Percentiles rank a stretch among this genome's conserved stretches.
Evolutionary conservation across 1,140 invertebrate genomes (phyloP).

Genomic region (Leptinotarsa lineolata): DNA sequence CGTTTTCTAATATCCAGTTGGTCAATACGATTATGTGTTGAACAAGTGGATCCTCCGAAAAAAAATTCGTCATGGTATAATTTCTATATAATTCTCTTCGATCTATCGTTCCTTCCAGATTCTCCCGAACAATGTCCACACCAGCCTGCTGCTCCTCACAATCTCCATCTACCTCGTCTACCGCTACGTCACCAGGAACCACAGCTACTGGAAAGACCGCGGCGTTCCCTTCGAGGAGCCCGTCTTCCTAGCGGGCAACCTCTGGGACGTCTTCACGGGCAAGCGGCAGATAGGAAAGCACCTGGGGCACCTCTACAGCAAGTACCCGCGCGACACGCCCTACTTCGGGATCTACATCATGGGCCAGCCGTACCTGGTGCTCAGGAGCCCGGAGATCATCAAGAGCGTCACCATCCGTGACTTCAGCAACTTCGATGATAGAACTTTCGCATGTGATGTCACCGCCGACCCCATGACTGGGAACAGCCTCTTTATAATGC

Average conservation of each 20-base stretch:
- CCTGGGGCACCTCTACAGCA: slow-evolving; percentile 43
- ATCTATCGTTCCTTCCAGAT: background rate
- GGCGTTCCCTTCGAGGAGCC: slow-evolving; percentile 51
- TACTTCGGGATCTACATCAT: slow-evolving; percentile 57
- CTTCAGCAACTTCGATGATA: slow-evolving; percentile 59
- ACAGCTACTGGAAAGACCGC: slow-evolving; percentile 52
- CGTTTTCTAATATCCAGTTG: too few species aligned
- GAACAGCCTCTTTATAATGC: slow-evolving; percentile 45
- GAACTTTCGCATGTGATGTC: slow-evolving; percentile 48
- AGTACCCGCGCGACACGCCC: slow-evolving; percentile 46
- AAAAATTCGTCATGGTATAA: too few species aligned
- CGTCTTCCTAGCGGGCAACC: slow-evolving; percentile 50
- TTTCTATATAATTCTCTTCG: too few species aligned
- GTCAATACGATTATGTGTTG: too few species aligned
- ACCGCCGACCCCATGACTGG: slow-evolving; percentile 51
- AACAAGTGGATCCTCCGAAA: too few species aligned
- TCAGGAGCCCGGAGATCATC: slow-evolving; percentile 58
- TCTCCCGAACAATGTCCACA: background rate
- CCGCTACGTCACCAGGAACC: slow-evolving; percentile 30
- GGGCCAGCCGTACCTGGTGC: slow-evolving; percentile 54
- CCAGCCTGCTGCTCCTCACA: slow-evolving; percentile 18
- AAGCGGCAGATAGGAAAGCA: slow-evolving; percentile 49
- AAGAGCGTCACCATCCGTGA: slow-evolving; percentile 59
- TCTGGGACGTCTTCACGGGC: slow-evolving; percentile 50
- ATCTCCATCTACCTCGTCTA: slow-evolving; percentile 24